phyloP scores from a whole-genome alignment of 2,113 vertebrate species.

The Calidris pygmaea region DNA sequence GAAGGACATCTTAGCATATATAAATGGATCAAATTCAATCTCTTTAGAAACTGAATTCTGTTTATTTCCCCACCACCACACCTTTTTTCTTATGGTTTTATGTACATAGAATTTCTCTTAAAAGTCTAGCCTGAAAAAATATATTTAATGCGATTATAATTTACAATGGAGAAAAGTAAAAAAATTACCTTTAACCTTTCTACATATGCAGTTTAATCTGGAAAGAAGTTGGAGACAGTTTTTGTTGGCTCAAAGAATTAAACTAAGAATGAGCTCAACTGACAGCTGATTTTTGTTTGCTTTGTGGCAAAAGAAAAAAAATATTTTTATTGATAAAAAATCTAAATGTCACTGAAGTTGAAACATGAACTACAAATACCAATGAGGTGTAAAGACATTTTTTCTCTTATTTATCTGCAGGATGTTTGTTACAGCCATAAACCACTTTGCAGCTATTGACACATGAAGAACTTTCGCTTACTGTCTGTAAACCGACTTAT shows the following conservation, averaged over 20 bases:
- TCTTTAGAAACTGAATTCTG: background rate
- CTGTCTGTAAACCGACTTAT: background rate
- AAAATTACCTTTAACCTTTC: background rate
- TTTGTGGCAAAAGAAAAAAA: background rate
- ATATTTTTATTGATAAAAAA: background rate
- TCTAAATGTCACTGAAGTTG: background rate
- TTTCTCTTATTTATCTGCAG: background rate
- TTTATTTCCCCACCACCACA: background rate
- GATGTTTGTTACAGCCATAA: background rate
- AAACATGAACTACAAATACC: background rate
- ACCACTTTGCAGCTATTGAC: background rate
- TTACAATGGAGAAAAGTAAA: background rate
- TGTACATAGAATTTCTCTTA: background rate
- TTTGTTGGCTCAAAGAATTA: background rate
- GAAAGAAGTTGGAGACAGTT: background rate
- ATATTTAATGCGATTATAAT: background rate
- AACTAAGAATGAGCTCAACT: background rate
- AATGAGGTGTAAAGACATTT: background rate
- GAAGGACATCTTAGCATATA: background rate
- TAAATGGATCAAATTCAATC: background rate
- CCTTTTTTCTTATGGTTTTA: background rate
- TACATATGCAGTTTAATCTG: background rate
- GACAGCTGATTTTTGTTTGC: background rate
- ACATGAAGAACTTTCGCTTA: background rate
- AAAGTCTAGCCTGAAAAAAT: background rate